Percentiles rank a stretch among this genome's conserved stretches.
Conservation (phyloP, 2,113 vertebrate species). For the Gadus macrocephalus region DNA sequence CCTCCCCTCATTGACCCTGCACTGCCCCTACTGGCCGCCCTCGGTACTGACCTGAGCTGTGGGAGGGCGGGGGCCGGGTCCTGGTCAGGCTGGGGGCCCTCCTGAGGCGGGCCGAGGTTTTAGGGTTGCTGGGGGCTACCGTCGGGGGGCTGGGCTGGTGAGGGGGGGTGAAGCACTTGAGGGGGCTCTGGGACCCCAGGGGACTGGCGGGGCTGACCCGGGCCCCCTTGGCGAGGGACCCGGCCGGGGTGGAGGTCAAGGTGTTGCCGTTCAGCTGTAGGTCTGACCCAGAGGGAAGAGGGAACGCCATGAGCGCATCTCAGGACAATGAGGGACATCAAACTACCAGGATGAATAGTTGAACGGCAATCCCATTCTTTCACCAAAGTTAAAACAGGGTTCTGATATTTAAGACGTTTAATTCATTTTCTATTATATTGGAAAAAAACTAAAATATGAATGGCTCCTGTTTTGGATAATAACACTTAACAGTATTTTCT, state of each 20-base stretch:
- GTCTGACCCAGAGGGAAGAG: conserved; percentile 47
- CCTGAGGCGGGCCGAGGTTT: conserved; percentile 60
- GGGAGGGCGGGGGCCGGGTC: conserved; percentile 51
- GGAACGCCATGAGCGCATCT: no score
- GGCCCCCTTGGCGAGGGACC: conserved; percentile 53
- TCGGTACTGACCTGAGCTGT: conserved; percentile 66
- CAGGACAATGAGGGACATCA: no score
- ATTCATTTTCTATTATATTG: no score
- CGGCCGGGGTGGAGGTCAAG: conserved; percentile 37
- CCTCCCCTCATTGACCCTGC: no score
- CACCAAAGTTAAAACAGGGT: no score
- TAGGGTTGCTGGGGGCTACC: conserved; percentile 57
- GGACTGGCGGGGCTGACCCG: conserved; percentile 45
- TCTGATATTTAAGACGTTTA: no score
- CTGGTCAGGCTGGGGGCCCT: conserved; percentile 73
- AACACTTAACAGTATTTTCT: no score
- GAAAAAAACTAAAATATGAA: no score
- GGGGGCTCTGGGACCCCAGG: conserved; percentile 44
- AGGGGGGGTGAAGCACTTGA: conserved; percentile 60
- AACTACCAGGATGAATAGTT: no score
- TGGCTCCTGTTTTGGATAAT: no score
- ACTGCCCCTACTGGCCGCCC: neutral
- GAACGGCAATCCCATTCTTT: no score
- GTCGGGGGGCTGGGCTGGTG: conserved; percentile 71
- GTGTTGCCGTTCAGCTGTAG: conserved; percentile 60